Evolutionary conservation across 2,113 vertebrate genomes (phyloP).

Genomic region (Stomatorhinus ivindoensis): DNA sequence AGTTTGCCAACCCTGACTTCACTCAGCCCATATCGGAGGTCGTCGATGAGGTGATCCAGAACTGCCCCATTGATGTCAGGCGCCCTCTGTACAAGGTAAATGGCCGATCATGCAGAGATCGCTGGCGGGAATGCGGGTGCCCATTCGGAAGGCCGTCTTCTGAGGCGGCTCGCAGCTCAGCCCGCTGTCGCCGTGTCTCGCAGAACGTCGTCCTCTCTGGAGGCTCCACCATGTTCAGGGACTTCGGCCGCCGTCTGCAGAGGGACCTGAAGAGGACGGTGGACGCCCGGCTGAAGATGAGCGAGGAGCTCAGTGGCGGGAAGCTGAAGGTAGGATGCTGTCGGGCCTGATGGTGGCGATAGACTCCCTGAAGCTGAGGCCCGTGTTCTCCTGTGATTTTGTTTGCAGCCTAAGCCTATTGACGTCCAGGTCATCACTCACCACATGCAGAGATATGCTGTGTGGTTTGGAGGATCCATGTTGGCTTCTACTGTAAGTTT

Average conservation of each 20-base stretch:
- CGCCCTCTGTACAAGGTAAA: constrained; percentile 94
- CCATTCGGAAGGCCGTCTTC: not conserved
- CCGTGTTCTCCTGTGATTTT: not conserved
- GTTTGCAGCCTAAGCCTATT: constrained; percentile 85
- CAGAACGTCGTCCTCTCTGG: constrained; percentile 92
- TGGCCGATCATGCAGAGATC: not conserved
- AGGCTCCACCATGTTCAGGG: constrained; percentile 98
- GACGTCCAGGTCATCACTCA: constrained; percentile 94
- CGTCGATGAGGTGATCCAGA: constrained; percentile 97
- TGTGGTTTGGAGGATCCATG: constrained; percentile 96
- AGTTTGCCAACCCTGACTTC: constrained; percentile 98
- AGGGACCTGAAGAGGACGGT: constrained; percentile 94
- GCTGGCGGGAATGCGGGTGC: not conserved
- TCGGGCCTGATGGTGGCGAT: not conserved
- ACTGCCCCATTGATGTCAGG: constrained; percentile 94
- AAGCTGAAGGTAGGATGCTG: constrained; percentile 82
- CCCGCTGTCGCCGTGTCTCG: not conserved
- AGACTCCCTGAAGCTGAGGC: not conserved
- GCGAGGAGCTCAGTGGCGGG: constrained; percentile 93
- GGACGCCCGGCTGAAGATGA: constrained; percentile 91
- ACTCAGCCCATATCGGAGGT: constrained; percentile 98
- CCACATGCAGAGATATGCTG: constrained; percentile 91
- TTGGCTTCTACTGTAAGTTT: constrained; percentile 87
- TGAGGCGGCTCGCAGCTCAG: not conserved
- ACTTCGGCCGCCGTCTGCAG: constrained; percentile 92